phyloP scores from a whole-genome alignment of 2,113 vertebrate species.

The Meles meles region DNA sequence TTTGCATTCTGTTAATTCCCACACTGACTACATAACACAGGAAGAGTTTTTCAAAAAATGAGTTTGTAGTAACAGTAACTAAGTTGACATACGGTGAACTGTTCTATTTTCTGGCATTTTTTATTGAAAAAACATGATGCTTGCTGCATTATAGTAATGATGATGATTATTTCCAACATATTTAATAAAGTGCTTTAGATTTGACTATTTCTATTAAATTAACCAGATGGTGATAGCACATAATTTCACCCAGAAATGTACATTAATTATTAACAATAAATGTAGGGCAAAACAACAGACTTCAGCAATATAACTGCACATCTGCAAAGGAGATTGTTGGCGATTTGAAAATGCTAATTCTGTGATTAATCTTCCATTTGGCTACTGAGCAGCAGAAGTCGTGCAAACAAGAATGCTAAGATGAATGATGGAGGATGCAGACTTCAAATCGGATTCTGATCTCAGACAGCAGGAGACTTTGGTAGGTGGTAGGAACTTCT shows the following conservation, averaged over 20 bases:
- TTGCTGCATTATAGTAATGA: conserved; percentile 83
- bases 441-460: conserved; percentile 43
- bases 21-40: conserved; percentile 58
- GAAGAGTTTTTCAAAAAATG: conserved; percentile 69
- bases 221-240: conserved; percentile 82
- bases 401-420: conserved; percentile 27
- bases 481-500: not conserved
- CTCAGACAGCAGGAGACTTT: conserved; percentile 47
- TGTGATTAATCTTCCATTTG: conserved; percentile 77
- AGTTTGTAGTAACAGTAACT: conserved; percentile 76
- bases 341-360: conserved; percentile 76
- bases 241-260: conserved; percentile 74
- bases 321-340: conserved; percentile 73
- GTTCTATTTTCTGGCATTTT: conserved; percentile 71
- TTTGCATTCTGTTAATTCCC: conserved; percentile 77
- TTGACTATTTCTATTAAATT: conserved; percentile 85
- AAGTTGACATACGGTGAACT: conserved; percentile 76
- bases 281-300: conserved; percentile 71
- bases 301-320: conserved; percentile 68
- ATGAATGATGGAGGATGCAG: conserved; percentile 43
- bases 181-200: conserved; percentile 84
- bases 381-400: conserved; percentile 67
- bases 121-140: conserved; percentile 82
- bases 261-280: conserved; percentile 81
- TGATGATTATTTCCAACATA: conserved; percentile 84